Evolutionary conservation across 2,113 vertebrate genomes (phyloP), one percentile per base, ranked within the genome.

Genomic region (Podarcis raffonei): DNA sequence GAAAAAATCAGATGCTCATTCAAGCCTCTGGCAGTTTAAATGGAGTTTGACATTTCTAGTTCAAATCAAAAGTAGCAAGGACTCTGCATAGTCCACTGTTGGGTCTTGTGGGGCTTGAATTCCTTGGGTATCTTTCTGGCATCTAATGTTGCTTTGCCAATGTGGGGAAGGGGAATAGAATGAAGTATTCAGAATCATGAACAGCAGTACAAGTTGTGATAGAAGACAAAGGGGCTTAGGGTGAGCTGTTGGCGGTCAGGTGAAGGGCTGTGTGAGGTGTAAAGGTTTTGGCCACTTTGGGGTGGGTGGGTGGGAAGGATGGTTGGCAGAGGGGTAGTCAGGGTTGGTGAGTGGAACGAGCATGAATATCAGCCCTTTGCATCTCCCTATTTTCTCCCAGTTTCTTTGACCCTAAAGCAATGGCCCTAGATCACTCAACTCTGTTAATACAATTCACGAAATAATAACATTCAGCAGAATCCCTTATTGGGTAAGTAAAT

Each of bases 361-460:
- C 48, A 53, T 53, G 48, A 11, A 12, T 53, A 12, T 12, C 48
- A 53, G 48, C 48, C 48, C 48, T 53, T 53, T 12, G 48, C 48
- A 53, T 53, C 48, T 12, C 48, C 48, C 48, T 11, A 53, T 12
- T 53, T 53, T 66, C 5, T 79, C 7, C 48, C 77, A 79, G 27
- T n/a, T 79, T 57, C 42, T 79, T 57, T 79, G 48, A n/a, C n/a
- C 13, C 27, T 79, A 57, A 53, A 57, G 48, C 77, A 79, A 48
- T 79, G 77, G 20, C 13, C 42, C n/a, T 82, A 65, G 32, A 22
- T 82, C 27, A 82, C 35, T 91, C 90, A 42, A 53, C 88, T 91
- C 92, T 91, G 77, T 85, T 92, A 93, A 93, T 85, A 83, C 85
- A 92, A 86, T 90, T 66, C n/a, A 42, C 65, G 30, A 18, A 92